These are phyloP conservation scores for Cacoxenus indagator DNA, from an alignment of 2,888 invertebrate genomes.

Conservation along the genomic window DNA sequence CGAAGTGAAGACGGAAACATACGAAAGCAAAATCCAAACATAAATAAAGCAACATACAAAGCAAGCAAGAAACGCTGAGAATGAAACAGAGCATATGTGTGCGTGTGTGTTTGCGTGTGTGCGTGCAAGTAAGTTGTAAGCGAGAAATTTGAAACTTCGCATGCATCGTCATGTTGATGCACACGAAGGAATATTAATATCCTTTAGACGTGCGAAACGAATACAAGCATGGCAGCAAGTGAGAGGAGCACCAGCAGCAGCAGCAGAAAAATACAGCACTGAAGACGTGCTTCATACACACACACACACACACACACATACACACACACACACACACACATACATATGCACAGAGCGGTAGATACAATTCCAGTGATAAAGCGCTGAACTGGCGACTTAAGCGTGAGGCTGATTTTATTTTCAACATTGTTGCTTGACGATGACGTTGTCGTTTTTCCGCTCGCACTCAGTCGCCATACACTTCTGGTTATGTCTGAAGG, in stretches of 20 bases:
- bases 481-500: not conserved
- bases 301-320: not conserved
- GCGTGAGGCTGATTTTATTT: not conserved
- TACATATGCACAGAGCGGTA: not conserved
- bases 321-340: not conserved
- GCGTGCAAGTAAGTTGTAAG: not conserved
- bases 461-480: not conserved
- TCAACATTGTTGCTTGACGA: constrained; percentile 1
- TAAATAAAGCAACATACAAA: constrained; percentile 2
- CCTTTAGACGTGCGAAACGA: constrained; percentile 19
- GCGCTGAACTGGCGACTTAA: not conserved
- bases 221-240: not conserved
- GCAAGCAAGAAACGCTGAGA: not conserved
- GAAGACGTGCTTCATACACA: not conserved
- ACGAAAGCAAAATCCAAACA: not conserved
- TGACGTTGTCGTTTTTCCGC: not conserved
- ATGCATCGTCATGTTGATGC: constrained; percentile 16
- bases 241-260: not conserved
- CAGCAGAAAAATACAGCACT: not conserved
- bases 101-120: not conserved
- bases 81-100: not conserved
- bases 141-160: constrained; percentile 17
- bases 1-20: not conserved
- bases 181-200: constrained; percentile 24
- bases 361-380: not conserved